Conservation (phyloP, 2,113 vertebrate genomes). For the Muntiacus reevesi region DNA sequence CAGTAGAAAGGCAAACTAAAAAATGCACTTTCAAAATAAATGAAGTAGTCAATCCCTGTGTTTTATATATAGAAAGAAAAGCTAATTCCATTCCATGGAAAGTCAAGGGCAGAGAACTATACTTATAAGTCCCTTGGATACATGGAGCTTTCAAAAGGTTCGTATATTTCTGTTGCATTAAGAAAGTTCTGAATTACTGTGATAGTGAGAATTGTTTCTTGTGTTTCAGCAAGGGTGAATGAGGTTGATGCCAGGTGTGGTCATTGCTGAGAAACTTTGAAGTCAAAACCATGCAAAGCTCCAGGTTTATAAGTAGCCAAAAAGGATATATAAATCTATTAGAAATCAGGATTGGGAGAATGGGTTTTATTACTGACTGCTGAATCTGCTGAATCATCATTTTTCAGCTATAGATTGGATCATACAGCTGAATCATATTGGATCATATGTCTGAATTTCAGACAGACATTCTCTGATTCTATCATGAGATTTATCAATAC, state of each 20-base stretch:
- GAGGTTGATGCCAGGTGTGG: not conserved
- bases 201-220: not conserved
- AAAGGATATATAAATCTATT: not conserved
- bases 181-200: conserved; percentile 8
- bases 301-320: not conserved
- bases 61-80: not conserved
- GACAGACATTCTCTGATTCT: not conserved
- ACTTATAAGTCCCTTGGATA: not conserved
- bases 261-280: not conserved
- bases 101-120: not conserved
- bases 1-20: not conserved
- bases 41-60: not conserved
- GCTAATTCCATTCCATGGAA: not conserved
- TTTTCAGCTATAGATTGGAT: not conserved
- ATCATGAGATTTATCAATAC: not conserved
- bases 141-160: not conserved
- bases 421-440: not conserved
- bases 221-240: not conserved
- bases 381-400: not conserved
- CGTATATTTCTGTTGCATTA: not conserved
- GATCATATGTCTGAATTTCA: not conserved
- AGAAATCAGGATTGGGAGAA: not conserved
- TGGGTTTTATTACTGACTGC: not conserved
- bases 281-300: not conserved
- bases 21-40: not conserved